Conservation (phyloP, 1,140 invertebrate genomes). For the Leptopilina clavipes region DNA sequence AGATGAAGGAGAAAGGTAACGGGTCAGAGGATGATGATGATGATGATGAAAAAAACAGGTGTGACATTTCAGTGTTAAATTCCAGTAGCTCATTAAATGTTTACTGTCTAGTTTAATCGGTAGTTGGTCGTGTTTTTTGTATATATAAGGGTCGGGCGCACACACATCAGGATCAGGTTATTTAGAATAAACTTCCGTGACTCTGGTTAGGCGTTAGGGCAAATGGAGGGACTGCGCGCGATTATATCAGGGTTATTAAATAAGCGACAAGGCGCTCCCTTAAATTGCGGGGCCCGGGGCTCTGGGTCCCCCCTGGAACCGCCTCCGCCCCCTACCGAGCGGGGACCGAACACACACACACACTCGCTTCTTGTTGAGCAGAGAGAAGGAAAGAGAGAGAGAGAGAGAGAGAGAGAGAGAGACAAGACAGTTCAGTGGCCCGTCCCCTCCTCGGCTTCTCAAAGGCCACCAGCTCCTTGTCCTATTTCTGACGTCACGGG, state of each 20-base stretch:
- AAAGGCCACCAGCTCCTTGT: constrained; percentile 64
- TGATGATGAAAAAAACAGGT: constrained; percentile 2
- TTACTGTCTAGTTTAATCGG: constrained; percentile 28
- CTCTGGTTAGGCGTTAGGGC: constrained; percentile 20
- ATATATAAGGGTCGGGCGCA: constrained; percentile 13
- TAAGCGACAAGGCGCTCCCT: constrained; percentile 33
- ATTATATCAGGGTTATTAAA: constrained; percentile 35
- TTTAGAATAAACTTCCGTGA: constrained; percentile 35
- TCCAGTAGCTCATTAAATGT: constrained; percentile 24
- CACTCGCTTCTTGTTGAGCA: background rate
- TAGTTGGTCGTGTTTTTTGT: constrained; percentile 7
- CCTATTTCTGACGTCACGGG: constrained; percentile 71
- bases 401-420: constrained; percentile 48
- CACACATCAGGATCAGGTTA: background rate
- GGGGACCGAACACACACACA: background rate
- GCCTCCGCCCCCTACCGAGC: constrained; percentile 27
- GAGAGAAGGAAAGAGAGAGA: constrained; percentile 43
- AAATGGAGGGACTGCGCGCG: constrained; percentile 16
- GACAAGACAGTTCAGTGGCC: constrained; percentile 66
- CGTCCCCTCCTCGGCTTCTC: constrained; percentile 50
- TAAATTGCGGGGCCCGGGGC: constrained; percentile 33
- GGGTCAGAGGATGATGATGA: background rate
- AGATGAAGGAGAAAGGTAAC: background rate
- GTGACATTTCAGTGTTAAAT: constrained; percentile 5
- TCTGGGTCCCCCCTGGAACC: constrained; percentile 19